phyloP scores from a whole-genome alignment of 1,140 invertebrate genomes.

The Monomorium pharaonis region DNA sequence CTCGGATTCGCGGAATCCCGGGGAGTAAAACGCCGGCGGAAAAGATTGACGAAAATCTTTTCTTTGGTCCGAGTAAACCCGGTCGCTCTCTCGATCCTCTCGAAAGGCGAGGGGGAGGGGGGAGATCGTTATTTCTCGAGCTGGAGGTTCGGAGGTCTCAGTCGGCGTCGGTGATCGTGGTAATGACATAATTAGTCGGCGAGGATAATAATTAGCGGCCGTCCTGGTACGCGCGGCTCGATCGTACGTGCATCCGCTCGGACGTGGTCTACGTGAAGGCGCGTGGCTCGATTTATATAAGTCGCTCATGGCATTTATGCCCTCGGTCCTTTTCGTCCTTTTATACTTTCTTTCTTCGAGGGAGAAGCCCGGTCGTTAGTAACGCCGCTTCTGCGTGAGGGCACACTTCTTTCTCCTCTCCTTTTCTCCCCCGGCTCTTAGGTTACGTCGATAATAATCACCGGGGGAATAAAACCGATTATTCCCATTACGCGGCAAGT shows the following conservation, averaged over 20 bases:
- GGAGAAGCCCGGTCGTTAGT: conserved; percentile 35
- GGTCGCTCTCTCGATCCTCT: not conserved
- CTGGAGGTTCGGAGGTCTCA: not conserved
- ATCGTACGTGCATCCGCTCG: conserved; percentile 28
- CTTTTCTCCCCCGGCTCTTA: not conserved
- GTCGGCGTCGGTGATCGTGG: conserved; percentile 74
- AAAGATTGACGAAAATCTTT: conserved; percentile 54
- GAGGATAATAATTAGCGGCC: conserved; percentile 75
- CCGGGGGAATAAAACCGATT: conserved; percentile 14
- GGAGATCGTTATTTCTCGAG: conserved; percentile 58
- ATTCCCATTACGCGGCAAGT: conserved; percentile 24
- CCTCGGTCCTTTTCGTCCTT: not conserved
- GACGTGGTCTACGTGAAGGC: conserved; percentile 70
- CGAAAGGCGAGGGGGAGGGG: too few relatives aligned
- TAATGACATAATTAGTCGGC: conserved; percentile 78
- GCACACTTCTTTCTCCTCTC: not conserved
- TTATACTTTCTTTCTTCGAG: conserved; percentile 16
- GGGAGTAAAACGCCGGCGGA: conserved; percentile 9
- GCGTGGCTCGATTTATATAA: conserved; percentile 71
- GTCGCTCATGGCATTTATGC: conserved; percentile 22
- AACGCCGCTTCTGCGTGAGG: conserved; percentile 16
- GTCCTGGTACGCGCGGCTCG: conserved; percentile 35
- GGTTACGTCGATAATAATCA: conserved; percentile 22
- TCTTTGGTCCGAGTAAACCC: conserved; percentile 1
- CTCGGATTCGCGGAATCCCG: conserved; percentile 38